Conservation (phyloP, 2,888 invertebrate genomes). For the Eumerus sabulonum region DNA sequence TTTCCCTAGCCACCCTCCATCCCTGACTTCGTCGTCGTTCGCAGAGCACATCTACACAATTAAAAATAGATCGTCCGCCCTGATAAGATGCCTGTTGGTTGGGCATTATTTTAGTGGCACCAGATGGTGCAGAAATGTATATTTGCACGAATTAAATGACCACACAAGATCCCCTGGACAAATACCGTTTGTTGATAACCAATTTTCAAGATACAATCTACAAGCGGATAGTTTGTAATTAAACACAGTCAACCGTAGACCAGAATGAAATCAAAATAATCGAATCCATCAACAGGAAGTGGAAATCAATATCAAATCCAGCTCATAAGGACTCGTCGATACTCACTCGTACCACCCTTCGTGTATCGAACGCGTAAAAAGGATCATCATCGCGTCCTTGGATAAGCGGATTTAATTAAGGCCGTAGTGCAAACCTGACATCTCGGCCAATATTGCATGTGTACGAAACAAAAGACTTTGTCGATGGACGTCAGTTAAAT, state of each 20-base stretch:
- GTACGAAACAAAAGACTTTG: too few relatives aligned
- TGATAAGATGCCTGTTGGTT: too few relatives aligned
- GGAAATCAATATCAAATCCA: constrained; percentile 1
- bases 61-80: constrained; percentile 18
- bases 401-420: constrained; percentile 48
- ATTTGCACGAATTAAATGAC: constrained; percentile 13
- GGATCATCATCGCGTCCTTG: constrained; percentile 30
- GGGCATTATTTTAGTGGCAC: not conserved
- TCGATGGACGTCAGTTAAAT: constrained; percentile 30
- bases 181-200: not conserved
- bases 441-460: constrained; percentile 1
- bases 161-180: not conserved
- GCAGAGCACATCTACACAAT: constrained; percentile 3
- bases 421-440: constrained; percentile 20
- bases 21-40: too few relatives aligned
- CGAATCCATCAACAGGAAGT: constrained; percentile 13
- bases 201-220: constrained; percentile 17
- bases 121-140: not conserved
- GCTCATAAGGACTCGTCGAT: too few relatives aligned
- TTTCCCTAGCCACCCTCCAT: too few relatives aligned
- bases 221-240: constrained; percentile 14
- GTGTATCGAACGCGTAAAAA: not conserved
- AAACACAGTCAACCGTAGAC: constrained; percentile 1
- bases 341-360: too few relatives aligned
- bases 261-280: constrained; percentile 5